A percentile compares a stretch with the other conserved stretches of the same genome.
These are phyloP conservation scores for Yponomeuta cagnagella DNA, from an alignment of 2,888 invertebrate genomes.

Conservation along the genomic window DNA sequence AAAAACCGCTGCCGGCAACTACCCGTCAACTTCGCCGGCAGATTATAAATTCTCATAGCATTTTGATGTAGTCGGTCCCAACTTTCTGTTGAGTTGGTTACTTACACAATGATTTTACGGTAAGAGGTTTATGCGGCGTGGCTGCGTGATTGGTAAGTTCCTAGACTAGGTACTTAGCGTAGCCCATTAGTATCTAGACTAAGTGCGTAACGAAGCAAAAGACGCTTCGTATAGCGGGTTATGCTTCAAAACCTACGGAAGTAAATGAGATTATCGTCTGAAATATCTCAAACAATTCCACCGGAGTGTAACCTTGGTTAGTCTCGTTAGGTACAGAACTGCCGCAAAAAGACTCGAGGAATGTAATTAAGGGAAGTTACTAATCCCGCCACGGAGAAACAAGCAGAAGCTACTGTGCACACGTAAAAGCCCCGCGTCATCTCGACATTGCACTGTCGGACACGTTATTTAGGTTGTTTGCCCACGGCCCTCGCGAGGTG, in stretches of 20 bases:
- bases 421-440: constrained; percentile 48
- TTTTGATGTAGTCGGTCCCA: background rate
- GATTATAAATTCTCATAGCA: constrained; percentile 26
- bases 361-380: background rate
- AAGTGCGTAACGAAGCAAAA: too few species aligned
- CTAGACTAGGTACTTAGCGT: too few species aligned
- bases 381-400: constrained; percentile 20
- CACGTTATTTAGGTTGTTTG: constrained; percentile 60
- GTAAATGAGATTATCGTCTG: too few species aligned
- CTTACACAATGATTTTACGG: background rate
- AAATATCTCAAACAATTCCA: too few species aligned
- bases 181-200: too few species aligned
- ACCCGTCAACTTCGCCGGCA: constrained; percentile 49
- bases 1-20: constrained; percentile 55
- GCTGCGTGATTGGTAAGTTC: background rate
- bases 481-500: constrained; percentile 42
- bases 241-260: too few species aligned
- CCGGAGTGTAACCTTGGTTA: too few species aligned
- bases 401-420: constrained; percentile 28
- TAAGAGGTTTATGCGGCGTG: constrained; percentile 1
- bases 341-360: background rate
- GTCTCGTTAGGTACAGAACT: background rate
- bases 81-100: background rate
- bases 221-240: too few species aligned
- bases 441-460: constrained; percentile 59